Conservation (phyloP, 2,797 vertebrate species). For the Enteromius mattozi region DNA sequence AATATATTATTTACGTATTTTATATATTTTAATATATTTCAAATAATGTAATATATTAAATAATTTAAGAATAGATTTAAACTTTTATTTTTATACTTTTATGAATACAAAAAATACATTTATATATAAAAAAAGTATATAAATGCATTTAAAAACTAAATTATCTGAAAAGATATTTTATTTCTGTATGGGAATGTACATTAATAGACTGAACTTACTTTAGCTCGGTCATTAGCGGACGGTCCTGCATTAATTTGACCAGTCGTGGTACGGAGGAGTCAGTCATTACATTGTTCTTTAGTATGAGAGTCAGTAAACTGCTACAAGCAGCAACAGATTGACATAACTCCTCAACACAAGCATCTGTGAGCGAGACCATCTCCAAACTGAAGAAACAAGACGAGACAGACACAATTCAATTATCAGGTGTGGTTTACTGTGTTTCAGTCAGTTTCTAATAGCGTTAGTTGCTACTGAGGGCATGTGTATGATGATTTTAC, state of each 20-base stretch:
- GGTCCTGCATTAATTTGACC: constrained; percentile 67
- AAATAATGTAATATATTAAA: not conserved
- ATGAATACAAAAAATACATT: not conserved
- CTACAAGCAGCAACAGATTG: constrained; percentile 69
- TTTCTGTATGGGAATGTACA: not conserved
- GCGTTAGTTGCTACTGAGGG: not conserved
- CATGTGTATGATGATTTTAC: constrained; percentile 46
- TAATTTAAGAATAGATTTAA: no score
- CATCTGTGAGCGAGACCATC: constrained; percentile 77
- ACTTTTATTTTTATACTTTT: no score
- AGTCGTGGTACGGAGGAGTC: constrained; percentile 72
- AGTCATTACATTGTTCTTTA: constrained; percentile 84
- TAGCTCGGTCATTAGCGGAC: constrained; percentile 67
- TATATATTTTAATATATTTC: not conserved
- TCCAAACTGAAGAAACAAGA: constrained; percentile 76
- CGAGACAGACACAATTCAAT: not conserved
- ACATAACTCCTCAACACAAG: constrained; percentile 75
- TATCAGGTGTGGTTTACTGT: not conserved
- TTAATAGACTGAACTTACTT: constrained; percentile 64
- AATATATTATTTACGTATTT: not conserved
- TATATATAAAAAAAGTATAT: not conserved
- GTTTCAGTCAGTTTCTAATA: not conserved
- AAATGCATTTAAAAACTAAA: not conserved
- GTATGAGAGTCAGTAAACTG: constrained; percentile 79
- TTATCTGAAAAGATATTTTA: not conserved